Conservation (phyloP, 2,113 vertebrate genomes). For the Callipepla squamata region DNA sequence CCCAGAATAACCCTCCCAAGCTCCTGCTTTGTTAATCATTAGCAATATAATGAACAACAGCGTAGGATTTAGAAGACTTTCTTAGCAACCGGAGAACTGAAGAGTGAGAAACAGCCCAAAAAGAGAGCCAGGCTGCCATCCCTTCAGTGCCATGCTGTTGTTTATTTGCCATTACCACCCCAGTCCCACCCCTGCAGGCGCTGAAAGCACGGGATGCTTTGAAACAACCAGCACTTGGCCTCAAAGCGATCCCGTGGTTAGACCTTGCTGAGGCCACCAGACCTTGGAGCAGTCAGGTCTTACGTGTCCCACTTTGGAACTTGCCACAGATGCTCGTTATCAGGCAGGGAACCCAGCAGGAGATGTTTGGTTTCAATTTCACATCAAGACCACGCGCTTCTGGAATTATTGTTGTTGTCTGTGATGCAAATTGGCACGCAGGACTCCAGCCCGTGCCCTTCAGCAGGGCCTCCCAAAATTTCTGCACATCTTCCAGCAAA, state of each 20-base stretch:
- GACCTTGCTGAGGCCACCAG: not conserved
- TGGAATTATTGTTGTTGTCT: not conserved
- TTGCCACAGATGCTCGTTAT: not conserved
- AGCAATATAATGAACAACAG: not conserved
- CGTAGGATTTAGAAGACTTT: not conserved
- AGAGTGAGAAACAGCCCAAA: not conserved
- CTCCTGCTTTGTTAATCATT: not conserved
- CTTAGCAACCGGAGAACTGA: not conserved
- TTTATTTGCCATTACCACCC: not conserved
- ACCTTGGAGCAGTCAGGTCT: not conserved
- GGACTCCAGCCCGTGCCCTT: not conserved
- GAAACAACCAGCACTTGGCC: not conserved
- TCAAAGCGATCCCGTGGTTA: not conserved
- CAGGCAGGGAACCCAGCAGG: not conserved
- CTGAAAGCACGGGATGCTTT: not conserved
- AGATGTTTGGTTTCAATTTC: not conserved
- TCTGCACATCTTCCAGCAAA: conserved; percentile 8
- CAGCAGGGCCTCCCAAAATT: not conserved
- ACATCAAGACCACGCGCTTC: not conserved
- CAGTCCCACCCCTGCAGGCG: not conserved
- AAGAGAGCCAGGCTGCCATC: not conserved
- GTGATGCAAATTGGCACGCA: rapidly evolving
- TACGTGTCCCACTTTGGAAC: not conserved
- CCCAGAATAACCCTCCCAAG: not conserved
- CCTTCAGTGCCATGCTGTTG: not conserved